A percentile compares a stretch with the other conserved stretches of the same genome.
phyloP scores from a whole-genome alignment of 2,797 vertebrate species.

The Lycodopsis pacificus region DNA sequence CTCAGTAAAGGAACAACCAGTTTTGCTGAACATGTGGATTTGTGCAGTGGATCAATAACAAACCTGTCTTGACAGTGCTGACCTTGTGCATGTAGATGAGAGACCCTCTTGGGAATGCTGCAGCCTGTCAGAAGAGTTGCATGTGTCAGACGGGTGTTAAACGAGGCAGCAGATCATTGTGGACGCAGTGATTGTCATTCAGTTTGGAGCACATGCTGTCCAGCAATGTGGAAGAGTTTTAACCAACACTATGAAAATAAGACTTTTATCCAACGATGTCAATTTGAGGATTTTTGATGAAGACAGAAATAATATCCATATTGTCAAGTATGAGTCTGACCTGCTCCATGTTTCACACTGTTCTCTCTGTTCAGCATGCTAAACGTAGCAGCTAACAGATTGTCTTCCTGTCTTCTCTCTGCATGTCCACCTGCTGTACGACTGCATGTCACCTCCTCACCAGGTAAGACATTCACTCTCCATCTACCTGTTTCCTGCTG shows the following conservation, averaged over 20 bases:
- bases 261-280: not conserved
- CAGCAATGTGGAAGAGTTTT: not conserved
- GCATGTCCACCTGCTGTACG: not conserved
- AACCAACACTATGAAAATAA: not conserved
- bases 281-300: not conserved
- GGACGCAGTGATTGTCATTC: not conserved
- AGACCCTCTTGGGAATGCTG: not conserved
- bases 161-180: not conserved
- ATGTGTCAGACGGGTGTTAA: not conserved
- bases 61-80: not conserved
- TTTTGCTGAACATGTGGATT: not conserved
- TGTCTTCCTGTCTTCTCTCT: slow-evolving; percentile 20
- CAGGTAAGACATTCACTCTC: slow-evolving; percentile 47
- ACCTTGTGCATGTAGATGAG: not conserved
- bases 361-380: not conserved
- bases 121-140: not conserved
- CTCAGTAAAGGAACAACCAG: not conserved
- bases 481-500: not conserved
- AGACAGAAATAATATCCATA: not conserved
- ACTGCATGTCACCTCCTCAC: not conserved
- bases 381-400: slow-evolving; percentile 8
- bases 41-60: not conserved
- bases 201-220: not conserved
- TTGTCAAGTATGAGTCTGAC: not conserved
- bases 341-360: not conserved